A percentile compares a stretch with the other conserved stretches of the same genome.
Conservation (phyloP, 1,140 invertebrate genomes). For the Pteromalus puparum region DNA sequence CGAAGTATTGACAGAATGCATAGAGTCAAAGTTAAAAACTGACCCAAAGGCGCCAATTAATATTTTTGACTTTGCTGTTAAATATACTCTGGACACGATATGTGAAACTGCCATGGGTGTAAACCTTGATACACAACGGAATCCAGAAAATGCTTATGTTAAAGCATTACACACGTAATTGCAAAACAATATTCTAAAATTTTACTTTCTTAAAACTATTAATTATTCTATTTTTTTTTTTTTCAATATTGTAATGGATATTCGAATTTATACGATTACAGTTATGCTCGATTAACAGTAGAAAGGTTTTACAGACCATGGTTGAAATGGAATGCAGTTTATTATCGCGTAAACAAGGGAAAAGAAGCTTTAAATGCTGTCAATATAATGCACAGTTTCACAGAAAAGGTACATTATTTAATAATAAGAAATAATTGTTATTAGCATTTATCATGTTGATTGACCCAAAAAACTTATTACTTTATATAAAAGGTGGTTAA, state of each 20-base stretch:
- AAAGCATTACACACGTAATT: constrained; percentile 81
- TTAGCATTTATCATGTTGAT: neutral
- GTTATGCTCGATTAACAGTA: constrained; percentile 31
- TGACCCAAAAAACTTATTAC: neutral
- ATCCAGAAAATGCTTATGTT: constrained; percentile 83
- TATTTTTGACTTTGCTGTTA: constrained; percentile 80
- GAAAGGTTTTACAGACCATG: constrained; percentile 63
- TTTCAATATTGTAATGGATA: neutral
- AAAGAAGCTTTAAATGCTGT: constrained; percentile 60
- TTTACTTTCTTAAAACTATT: neutral
- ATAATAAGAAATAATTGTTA: neutral
- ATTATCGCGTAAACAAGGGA: constrained; percentile 59
- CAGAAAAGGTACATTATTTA: constrained; percentile 58
- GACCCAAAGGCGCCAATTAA: constrained; percentile 75
- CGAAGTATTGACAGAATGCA: constrained; percentile 76
- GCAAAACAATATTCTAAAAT: neutral
- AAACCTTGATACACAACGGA: constrained; percentile 84
- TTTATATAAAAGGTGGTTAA: constrained; percentile 52
- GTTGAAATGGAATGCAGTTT: constrained; percentile 59
- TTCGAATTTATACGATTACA: constrained; percentile 12
- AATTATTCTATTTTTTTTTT: constrained; percentile 22
- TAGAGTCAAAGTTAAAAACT: constrained; percentile 66
- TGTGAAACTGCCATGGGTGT: constrained; percentile 94
- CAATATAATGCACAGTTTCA: constrained; percentile 64
- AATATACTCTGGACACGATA: constrained; percentile 86